Evolutionary conservation across 2,113 vertebrate genomes (phyloP), one percentile per base, ranked within the genome.

Genomic region (Rhadina sibilatrix): DNA sequence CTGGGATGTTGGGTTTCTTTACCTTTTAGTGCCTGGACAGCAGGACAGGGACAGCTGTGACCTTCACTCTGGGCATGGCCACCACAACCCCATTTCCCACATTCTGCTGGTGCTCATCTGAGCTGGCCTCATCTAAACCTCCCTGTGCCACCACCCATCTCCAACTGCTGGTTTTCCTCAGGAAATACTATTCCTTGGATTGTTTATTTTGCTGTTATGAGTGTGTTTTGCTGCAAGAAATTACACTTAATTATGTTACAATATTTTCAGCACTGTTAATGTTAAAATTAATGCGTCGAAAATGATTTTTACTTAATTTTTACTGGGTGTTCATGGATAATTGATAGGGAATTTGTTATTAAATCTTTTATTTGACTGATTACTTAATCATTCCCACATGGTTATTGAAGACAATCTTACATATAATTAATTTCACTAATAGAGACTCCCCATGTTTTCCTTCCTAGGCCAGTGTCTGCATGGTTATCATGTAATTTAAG

Each of bases 391-490:
- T 96, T 96, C 92, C 97, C 95, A 96, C 91, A 87, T 96, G 96
- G 90, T 96, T 96, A 97, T 93, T 96, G 97, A 94, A 97, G 96
- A 97, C 92, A 96, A 97, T 96, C 93, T 94, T 94, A 96, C 89
- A 96, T 97, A 96, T 97, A 97, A 97, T 97, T 97, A 97, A 97
- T 96, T 97, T 97, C 96, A 89, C 80, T 97, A 96, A 97, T 96
- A 95, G 93, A 97, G 85, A 89, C 94, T 97, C 95, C 86, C 94
- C 91, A 94, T 96, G 94, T 96, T 96, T 97, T 96, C 87, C 53
- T 97, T 97, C 93, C 93, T 94, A 76, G 94, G 89, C 93, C 93
- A 92, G 49, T 50, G 68, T 83, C 90, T 96, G 96, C 95, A 95
- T 81, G 93, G 96, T 97, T 97, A 97, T 91, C 86, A 53, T 93